Evolutionary conservation across 2,888 invertebrate genomes (phyloP), one percentile per base, ranked within the genome.

Genomic region (Mesorhabditis belari): DNA sequence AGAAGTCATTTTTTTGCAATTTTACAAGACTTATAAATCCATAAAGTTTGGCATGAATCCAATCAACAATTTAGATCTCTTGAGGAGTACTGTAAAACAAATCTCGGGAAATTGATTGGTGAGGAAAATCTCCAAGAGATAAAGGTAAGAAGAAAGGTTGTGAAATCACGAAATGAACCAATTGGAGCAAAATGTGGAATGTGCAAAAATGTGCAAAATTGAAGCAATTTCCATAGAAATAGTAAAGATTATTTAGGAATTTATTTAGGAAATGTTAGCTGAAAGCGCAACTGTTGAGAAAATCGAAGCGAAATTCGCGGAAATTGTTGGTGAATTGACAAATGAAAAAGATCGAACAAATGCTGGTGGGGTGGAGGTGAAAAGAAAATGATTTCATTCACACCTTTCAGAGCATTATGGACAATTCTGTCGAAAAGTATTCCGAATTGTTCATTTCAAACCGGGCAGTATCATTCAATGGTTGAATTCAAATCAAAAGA

Each of bases 401-500:
- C 26, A 21, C 54, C 60, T 54, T 58, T 12, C 56, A 72, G 74
- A 70, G 50, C 70, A 68, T 24, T 74, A 74, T 49, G 74, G 70
- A 3, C 63, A 64, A 21, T 71, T 74, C 53, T 74, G 74, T 58
- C 61, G 67, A 6, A 74, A 71, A 58, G 68, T 74, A 44, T 71
- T 66, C 49, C 65, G 74, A n/a, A 57, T 74, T 6, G 62, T 70
- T 1, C 60, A 67, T 9, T 66, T 69, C 29, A 69, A 74, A 35
- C 69, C 69, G 17, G 63, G 62, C 9, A 66, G 66, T 49, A 49
- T 74, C 3, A 66, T 68, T 56, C 62, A 66, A 21, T 74, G 74
- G 74, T 50, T 74, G 27, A 64, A 49, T 17, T 54, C 53, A 9
- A 29, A 50, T 3, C 71, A 74, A 56, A 67, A 64, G 49, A 51